phyloP scores from a whole-genome alignment of 2,113 vertebrate species.

The Muntiacus reevesi region DNA sequence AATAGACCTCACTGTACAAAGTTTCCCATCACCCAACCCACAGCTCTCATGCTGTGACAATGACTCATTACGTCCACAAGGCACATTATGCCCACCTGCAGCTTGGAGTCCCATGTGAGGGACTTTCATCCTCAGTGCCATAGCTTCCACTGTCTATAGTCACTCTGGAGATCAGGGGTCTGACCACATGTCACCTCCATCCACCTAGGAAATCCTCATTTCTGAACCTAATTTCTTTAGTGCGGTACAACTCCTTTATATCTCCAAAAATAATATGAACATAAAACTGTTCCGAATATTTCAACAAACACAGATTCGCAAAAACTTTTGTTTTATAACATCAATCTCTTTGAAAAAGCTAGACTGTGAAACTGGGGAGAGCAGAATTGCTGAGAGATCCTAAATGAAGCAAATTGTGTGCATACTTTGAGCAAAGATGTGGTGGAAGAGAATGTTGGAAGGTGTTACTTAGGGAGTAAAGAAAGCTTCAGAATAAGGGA shows the following conservation, averaged over 20 bases:
- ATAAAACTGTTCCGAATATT: neutral
- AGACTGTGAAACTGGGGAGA: neutral
- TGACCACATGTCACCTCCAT: neutral
- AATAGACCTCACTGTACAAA: neutral
- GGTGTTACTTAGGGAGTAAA: neutral
- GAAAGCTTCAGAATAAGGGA: neutral
- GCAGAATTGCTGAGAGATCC: neutral
- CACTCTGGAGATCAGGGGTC: neutral
- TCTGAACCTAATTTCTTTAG: neutral
- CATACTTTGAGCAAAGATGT: neutral
- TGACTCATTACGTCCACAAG: neutral
- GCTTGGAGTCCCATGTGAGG: neutral
- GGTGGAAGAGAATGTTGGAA: neutral
- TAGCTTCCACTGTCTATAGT: neutral
- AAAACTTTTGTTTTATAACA: constrained; percentile 3
- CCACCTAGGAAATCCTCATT: neutral
- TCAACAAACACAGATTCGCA: neutral
- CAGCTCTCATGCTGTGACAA: neutral
- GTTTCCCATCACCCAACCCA: neutral
- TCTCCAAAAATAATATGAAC: neutral
- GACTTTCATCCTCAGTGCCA: neutral
- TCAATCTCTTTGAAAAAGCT: neutral
- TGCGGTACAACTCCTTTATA: neutral
- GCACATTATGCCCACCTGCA: neutral
- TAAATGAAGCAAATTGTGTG: neutral